A percentile compares a stretch with the other conserved stretches of the same genome.
Conservation (phyloP, 2,797 vertebrate genomes). For the Pempheris klunzingeri region DNA sequence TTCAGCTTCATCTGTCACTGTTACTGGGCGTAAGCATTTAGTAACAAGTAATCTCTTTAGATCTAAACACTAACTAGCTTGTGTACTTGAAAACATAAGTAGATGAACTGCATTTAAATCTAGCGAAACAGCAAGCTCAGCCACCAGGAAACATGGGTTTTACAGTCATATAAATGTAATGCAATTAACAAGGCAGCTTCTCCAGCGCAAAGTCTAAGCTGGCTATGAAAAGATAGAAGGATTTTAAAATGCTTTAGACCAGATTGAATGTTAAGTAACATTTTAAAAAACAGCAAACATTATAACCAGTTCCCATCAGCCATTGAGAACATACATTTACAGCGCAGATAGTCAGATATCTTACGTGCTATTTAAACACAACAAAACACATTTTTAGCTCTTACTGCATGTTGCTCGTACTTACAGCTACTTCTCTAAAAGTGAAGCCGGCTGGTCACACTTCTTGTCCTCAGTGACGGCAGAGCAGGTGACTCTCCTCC, state of each 20-base stretch:
- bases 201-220: neutral
- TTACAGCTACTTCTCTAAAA: slow-evolving; percentile 28
- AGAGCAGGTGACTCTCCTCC: slow-evolving; percentile 49
- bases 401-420: slow-evolving; percentile 19
- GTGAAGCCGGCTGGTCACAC: neutral
- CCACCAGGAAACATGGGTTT: neutral
- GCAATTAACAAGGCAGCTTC: neutral
- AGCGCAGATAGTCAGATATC: neutral
- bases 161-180: neutral
- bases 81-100: too few relatives aligned
- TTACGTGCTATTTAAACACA: neutral
- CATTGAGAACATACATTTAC: neutral
- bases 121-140: too few relatives aligned
- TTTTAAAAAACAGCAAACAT: neutral
- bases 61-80: too few relatives aligned
- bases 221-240: neutral
- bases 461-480: neutral
- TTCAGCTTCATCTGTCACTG: too few relatives aligned
- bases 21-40: too few relatives aligned
- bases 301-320: neutral
- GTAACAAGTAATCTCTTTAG: too few relatives aligned
- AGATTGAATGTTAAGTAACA: neutral
- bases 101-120: too few relatives aligned
- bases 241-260: neutral
- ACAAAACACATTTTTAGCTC: neutral